A percentile compares a stretch with the other conserved stretches of the same genome.
phyloP scores from a whole-genome alignment of 1,140 invertebrate species.

The Plectrocnemia conspersa region DNA sequence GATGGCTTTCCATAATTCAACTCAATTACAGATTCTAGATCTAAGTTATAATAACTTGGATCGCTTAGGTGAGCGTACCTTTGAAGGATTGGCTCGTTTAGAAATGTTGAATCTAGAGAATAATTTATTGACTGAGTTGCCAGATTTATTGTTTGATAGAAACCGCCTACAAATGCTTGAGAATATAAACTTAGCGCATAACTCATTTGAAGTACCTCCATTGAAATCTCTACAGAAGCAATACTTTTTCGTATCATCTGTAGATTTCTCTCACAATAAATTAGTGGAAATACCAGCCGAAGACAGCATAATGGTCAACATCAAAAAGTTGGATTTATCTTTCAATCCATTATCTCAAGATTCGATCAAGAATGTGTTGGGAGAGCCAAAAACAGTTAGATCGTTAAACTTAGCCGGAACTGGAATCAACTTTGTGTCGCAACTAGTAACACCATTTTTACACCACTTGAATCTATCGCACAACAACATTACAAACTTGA shows the following conservation, averaged over 20 bases:
- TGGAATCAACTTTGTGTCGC: slow-evolving; percentile 61
- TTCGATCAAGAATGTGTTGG: slow-evolving; percentile 70
- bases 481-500: slow-evolving; percentile 67
- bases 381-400: slow-evolving; percentile 82
- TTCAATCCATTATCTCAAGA: slow-evolving; percentile 75
- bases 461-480: slow-evolving; percentile 73
- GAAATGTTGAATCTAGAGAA: slow-evolving; percentile 69
- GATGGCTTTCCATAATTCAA: slow-evolving; percentile 85
- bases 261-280: slow-evolving; percentile 76
- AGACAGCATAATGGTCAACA: slow-evolving; percentile 79
- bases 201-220: slow-evolving; percentile 74
- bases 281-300: slow-evolving; percentile 75
- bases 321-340: slow-evolving; percentile 81
- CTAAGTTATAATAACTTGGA: slow-evolving; percentile 72
- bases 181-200: slow-evolving; percentile 72
- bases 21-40: slow-evolving; percentile 77
- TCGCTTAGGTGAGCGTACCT: slow-evolving; percentile 69
- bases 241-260: slow-evolving; percentile 70
- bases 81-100: slow-evolving; percentile 74
- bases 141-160: slow-evolving; percentile 80
- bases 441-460: slow-evolving; percentile 83
- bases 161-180: slow-evolving; percentile 73
- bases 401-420: slow-evolving; percentile 76
- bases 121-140: slow-evolving; percentile 69
- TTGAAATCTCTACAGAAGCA: slow-evolving; percentile 74